These are phyloP conservation scores for Dunckerocampus dactyliophorus DNA, from an alignment of 2,113 vertebrate species.

Conservation along the genomic window DNA sequence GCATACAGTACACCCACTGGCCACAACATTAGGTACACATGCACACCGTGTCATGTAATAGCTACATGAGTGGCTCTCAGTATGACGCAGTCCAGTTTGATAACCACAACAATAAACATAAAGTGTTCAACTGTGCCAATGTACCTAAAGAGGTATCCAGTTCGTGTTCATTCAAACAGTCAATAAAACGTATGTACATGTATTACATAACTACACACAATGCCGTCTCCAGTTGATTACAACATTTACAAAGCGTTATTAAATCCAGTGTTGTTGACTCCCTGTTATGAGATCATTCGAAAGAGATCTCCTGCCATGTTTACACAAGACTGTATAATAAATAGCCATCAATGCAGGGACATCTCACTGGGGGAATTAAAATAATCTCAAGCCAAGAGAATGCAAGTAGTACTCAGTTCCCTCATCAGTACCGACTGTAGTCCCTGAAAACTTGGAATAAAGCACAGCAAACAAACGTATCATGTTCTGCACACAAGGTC, in stretches of 20 bases:
- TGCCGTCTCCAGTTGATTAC: conserved; percentile 15
- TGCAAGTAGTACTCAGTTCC: not conserved
- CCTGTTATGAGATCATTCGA: conserved; percentile 20
- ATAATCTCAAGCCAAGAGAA: not conserved
- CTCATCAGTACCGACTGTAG: conserved; percentile 1
- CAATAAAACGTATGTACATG: not conserved
- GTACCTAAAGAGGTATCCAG: too few relatives aligned
- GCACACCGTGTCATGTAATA: not conserved
- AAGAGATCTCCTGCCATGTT: conserved; percentile 18
- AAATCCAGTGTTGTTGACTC: conserved; percentile 67
- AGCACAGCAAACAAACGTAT: not conserved
- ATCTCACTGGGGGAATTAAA: conserved; percentile 13
- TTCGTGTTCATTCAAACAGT: conserved; percentile 30
- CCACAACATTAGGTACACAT: not conserved
- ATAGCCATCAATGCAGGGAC: conserved; percentile 30
- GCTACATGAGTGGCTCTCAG: too few relatives aligned
- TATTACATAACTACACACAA: too few relatives aligned
- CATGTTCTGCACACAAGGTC: not conserved
- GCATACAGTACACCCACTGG: not conserved
- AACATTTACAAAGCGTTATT: conserved; percentile 16
- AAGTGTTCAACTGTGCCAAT: too few relatives aligned
- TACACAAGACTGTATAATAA: conserved; percentile 54
- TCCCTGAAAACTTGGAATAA: conserved; percentile 14
- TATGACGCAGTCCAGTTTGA: too few relatives aligned
- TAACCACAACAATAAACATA: too few relatives aligned